Evolutionary conservation across 2,113 vertebrate genomes (phyloP), one percentile per base, ranked within the genome.

Genomic region (Bagarius yarrelli): DNA sequence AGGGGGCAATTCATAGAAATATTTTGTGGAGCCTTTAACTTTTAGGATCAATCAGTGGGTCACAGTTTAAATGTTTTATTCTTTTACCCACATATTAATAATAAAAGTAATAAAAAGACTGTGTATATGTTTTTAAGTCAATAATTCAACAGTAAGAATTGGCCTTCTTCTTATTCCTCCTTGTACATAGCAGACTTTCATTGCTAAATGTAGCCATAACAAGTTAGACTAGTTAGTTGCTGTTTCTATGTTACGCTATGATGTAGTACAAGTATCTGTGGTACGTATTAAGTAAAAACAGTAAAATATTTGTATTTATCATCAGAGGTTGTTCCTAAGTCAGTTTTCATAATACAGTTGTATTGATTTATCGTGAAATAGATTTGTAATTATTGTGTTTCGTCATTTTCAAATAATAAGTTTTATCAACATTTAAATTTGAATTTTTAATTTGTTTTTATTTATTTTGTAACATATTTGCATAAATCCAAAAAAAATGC

Each of bases 201-300:
- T 57, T 79, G 63, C 18, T 55, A 52, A 56, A 78, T 78, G 47
- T 66, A 30, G 9, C 34, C 23, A n/a, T 40, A 76, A 32, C 27
- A 34, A 63, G 13, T 19, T n/a, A n/a, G n/a, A n/a, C n/a, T n/a
- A n/a, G n/a, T 63, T 34, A 12, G 36, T 40, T 25, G 4, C 19
- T n/a, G 15, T 30, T 72, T 72, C 30, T 14, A 11, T 70, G 40
- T 70, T 53, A 53, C 2, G n/a, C 23, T 50, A 23, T 32, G 30
- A 32, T 53, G 25, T 9, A 53, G 27, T 30, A 3, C 13, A 70
- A 27, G 40, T 47, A 50, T 27, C 15, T 14, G 18, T 3, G 70
- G 70, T 72, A 72, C 70, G 8, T 72, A 30, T 72, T 53, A 30
- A 53, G 18, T 25, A 53, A 72, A 50, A 47, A 47, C 23, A 70